Conservation (phyloP, 53 echinoderm and acorn worm species). For the Henricia sp. region DNA sequence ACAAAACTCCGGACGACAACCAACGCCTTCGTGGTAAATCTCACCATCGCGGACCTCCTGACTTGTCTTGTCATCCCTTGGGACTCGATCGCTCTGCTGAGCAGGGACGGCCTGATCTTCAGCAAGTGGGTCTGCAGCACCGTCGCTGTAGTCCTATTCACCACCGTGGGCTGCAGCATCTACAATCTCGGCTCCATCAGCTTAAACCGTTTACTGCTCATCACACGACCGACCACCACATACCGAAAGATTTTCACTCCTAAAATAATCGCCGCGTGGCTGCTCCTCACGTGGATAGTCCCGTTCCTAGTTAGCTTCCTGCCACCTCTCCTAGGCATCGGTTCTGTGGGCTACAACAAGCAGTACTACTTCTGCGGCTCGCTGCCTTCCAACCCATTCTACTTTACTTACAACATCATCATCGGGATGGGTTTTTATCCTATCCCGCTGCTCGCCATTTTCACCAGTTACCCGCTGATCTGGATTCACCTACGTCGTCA, state of each 20-base stretch:
- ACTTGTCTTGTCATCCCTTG: conserved; percentile 45
- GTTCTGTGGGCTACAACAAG: conserved; percentile 60
- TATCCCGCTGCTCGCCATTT: conserved; percentile 60
- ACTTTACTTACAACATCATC: conserved; percentile 51
- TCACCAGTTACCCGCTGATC: conserved; percentile 53
- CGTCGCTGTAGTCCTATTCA: conserved; percentile 21
- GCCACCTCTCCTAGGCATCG: conserved; percentile 47
- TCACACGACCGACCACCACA: conserved; percentile 56
- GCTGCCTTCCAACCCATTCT: conserved; percentile 28
- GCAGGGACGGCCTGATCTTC: conserved; percentile 39
- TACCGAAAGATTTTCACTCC: conserved; percentile 30
- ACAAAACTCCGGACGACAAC: conserved; percentile 80
- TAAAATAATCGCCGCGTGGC: conserved; percentile 49
- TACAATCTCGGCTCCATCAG: conserved; percentile 82
- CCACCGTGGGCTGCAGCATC: conserved; percentile 64
- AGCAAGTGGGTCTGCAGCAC: conserved; percentile 50
- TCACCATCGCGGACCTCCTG: conserved; percentile 67
- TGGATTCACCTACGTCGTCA: conserved; percentile 55
- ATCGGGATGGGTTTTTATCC: conserved; percentile 46
- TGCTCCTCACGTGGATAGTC: conserved; percentile 67
- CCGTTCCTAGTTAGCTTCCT: conserved; percentile 50
- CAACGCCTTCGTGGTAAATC: conserved; percentile 92
- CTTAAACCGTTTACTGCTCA: conserved; percentile 75
- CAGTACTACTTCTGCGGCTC: conserved; percentile 58
- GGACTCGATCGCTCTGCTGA: conserved; percentile 55